These are phyloP conservation scores for Drosophila affinis DNA, from an alignment of 2,888 invertebrate genomes.

Conservation along the genomic window DNA sequence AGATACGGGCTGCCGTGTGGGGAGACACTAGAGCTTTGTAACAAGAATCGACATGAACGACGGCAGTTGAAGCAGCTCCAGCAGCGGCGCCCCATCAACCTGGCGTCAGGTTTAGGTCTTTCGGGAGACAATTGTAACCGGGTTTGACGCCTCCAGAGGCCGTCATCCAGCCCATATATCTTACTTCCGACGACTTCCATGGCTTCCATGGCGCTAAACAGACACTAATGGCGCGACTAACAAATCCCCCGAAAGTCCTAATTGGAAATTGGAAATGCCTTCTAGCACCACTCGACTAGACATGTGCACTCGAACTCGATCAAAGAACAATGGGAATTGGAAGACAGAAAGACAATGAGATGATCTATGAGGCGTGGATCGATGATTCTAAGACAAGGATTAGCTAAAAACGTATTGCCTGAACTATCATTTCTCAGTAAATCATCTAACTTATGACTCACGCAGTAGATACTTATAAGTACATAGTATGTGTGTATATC, in stretches of 20 bases:
- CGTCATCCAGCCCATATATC: constrained; percentile 52
- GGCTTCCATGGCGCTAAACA: constrained; percentile 43
- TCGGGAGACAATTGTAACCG: constrained; percentile 46
- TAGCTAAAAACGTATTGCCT: neutral
- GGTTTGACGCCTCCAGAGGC: constrained; percentile 61
- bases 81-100: constrained; percentile 47
- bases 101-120: constrained; percentile 64
- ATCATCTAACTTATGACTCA: neutral
- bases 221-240: constrained; percentile 45
- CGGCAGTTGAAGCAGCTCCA: constrained; percentile 31
- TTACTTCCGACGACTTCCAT: constrained; percentile 64
- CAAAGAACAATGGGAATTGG: neutral
- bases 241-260: constrained; percentile 23
- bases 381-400: neutral
- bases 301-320: constrained; percentile 7
- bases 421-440: neutral
- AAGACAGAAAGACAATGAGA: neutral
- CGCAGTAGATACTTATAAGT: neutral
- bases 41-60: constrained; percentile 31
- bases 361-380: neutral
- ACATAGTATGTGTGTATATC: neutral
- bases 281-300: constrained; percentile 10
- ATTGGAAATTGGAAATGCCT: constrained; percentile 10
- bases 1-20: constrained; percentile 46
- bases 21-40: constrained; percentile 56